Evolutionary conservation across 2,797 vertebrate genomes (phyloP).

Genomic region (Monodelphis domestica): DNA sequence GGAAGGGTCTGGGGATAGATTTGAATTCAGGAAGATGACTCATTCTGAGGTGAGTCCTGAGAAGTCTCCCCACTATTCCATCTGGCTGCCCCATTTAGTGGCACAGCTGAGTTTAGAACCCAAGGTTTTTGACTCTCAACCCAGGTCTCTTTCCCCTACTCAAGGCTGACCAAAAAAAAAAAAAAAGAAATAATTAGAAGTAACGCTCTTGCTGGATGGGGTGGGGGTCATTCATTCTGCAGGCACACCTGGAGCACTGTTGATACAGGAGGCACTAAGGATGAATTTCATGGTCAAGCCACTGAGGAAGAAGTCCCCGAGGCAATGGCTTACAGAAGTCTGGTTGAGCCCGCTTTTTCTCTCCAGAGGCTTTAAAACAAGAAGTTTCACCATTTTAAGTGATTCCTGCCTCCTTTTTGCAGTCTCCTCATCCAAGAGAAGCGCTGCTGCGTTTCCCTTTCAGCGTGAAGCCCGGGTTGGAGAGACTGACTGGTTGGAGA

Average conservation of each 20-base stretch:
- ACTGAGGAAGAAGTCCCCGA: constrained; percentile 12
- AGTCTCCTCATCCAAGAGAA: constrained; percentile 15
- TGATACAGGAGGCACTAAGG: not conserved
- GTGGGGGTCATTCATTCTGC: no score
- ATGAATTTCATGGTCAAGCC: constrained; percentile 6
- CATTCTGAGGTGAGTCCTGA: no score
- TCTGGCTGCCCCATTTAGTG: no score
- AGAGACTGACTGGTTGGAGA: not conserved
- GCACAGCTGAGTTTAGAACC: no score
- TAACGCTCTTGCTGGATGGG: not conserved
- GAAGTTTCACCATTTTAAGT: constrained; percentile 26
- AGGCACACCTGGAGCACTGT: not conserved
- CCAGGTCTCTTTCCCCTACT: no score
- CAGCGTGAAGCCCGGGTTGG: not conserved
- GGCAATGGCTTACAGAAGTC: accelerated
- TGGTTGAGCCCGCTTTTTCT: not conserved
- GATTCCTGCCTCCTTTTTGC: not conserved
- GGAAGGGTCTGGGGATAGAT: no score
- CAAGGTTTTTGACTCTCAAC: no score
- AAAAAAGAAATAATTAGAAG: constrained; percentile 45
- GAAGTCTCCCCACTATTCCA: no score
- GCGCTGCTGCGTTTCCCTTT: constrained; percentile 38
- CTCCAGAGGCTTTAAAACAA: not conserved
- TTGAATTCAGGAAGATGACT: no score
- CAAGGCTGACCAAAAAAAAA: constrained; percentile 27